These are phyloP conservation scores for Conus ventricosus DNA, from an alignment of 1,140 invertebrate species.

Conservation along the genomic window DNA sequence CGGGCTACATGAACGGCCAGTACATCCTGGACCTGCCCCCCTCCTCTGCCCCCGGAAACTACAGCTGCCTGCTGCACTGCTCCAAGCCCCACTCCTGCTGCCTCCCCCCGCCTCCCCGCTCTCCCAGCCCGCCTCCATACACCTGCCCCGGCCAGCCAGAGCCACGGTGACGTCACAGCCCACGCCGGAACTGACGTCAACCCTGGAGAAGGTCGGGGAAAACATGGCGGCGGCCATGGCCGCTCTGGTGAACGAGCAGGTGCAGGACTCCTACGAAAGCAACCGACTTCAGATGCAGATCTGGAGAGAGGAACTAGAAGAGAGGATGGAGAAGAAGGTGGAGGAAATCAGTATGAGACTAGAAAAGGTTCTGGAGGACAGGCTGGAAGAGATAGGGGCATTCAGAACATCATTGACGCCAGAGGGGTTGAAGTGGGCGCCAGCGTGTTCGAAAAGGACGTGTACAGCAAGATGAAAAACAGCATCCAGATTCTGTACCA, in stretches of 20 bases:
- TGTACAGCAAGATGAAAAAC: neutral
- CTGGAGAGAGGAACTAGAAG: conserved; percentile 5
- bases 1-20: neutral
- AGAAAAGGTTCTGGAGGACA: neutral
- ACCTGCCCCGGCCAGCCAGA: neutral
- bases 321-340: neutral
- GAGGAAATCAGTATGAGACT: neutral
- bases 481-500: neutral
- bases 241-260: neutral
- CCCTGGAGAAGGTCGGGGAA: neutral
- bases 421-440: neutral
- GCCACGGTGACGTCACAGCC: neutral
- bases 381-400: neutral
- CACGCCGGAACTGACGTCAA: neutral
- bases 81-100: neutral
- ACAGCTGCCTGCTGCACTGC: conserved; percentile 5
- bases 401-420: neutral
- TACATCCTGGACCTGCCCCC: neutral
- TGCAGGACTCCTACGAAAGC: neutral
- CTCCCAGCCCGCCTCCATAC: neutral
- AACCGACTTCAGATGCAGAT: neutral
- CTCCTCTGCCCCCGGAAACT: conserved; percentile 10
- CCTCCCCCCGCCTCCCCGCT: neutral
- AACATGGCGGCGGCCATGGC: conserved; percentile 22
- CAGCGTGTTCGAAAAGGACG: neutral